phyloP scores from a whole-genome alignment of 2,113 vertebrate genomes.

The Oenanthe oenanthe region DNA sequence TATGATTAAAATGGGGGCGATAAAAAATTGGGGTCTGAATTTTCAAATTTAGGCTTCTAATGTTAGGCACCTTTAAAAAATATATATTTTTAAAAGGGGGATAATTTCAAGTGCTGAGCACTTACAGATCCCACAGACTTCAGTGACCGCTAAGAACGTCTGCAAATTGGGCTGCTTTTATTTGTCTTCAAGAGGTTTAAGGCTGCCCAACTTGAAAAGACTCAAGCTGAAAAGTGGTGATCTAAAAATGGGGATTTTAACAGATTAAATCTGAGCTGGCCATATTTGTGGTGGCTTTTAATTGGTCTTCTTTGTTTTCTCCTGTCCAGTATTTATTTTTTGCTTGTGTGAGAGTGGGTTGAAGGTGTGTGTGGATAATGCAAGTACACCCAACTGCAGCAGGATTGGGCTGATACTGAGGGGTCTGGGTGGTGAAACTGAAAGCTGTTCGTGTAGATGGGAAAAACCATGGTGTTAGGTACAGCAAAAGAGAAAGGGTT shows the following conservation, averaged over 20 bases:
- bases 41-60: conserved; percentile 31
- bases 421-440: background rate
- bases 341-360: background rate
- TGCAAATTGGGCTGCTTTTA: background rate
- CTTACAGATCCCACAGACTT: background rate
- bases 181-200: background rate
- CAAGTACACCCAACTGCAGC: background rate
- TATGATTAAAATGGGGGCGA: background rate
- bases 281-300: conserved; percentile 25
- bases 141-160: accelerated
- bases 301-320: background rate
- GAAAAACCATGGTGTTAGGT: background rate
- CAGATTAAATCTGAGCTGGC: conserved; percentile 19
- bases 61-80: conserved; percentile 14
- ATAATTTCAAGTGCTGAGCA: conserved; percentile 32
- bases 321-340: conserved; percentile 37
- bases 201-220: background rate
- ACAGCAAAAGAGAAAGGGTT: background rate
- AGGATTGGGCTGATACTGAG: background rate
- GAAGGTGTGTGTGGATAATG: background rate
- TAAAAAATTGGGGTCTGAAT: conserved; percentile 39
- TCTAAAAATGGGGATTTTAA: conserved; percentile 6
- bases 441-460: background rate
- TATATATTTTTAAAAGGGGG: conserved; percentile 27
- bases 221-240: background rate